Evolutionary conservation across 2,888 invertebrate genomes (phyloP), one percentile per base, ranked within the genome.

Genomic region (Microplitis manilae): DNA sequence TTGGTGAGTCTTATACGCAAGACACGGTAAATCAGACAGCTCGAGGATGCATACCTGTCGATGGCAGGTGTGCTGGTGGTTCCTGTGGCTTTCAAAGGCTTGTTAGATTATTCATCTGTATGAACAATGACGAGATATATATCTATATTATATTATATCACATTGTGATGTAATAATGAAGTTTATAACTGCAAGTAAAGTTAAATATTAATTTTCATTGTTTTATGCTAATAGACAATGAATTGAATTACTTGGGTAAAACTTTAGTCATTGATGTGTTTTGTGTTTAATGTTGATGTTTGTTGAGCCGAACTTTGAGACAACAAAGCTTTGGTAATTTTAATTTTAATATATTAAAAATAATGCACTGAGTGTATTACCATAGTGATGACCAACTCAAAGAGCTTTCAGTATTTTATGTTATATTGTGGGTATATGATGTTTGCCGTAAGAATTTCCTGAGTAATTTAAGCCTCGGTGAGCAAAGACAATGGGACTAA

Each of bases 51-150:
- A 68, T 79, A 74, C 69, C 79, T 79, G 79, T 68, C 68, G 9
- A 77, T 71, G 74, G 72, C 77, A 79, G 79, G 79, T 79, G 79
- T 75, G 61, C 40, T 40, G 61, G 61, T 30, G 71, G 71, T 71
- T 61, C 71, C 39, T 60, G 59, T 30, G 20, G 71, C 61, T 71
- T 71, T 71, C 60, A 13, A 59, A 71, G 61, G 60, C 61, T 60
- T 38, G 71, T 61, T 61, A 39, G 71, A 17, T 30, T 50, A 17
- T 50, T 50, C 50, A 13, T 30, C 8, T 41, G 50, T 50, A 50
- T 69, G 40, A 40, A 40, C 15, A 20, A 41, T 50, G 13, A 20
- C 20, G 17, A 9, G 13, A 68, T 6, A 41, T 40, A 40, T 17
- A 9, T 65, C 9, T 20, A 9, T 20, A 50, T 13, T 13, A 50